Evolutionary conservation across 2,888 invertebrate genomes (phyloP).

Genomic region (Carpatolechia fugitivella): DNA sequence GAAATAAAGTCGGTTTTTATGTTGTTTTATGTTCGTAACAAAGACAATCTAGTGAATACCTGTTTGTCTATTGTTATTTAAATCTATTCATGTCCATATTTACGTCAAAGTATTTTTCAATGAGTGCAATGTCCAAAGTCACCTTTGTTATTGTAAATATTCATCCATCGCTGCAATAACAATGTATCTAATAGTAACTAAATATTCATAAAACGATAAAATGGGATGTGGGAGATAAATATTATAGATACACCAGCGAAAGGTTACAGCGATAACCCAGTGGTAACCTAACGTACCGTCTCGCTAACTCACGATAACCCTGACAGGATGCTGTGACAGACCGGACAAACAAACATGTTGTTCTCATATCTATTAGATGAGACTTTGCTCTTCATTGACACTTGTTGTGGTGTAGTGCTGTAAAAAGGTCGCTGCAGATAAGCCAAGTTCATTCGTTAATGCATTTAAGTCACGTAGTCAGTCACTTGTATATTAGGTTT

Average conservation of each 20-base stretch:
- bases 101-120: neutral
- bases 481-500: neutral
- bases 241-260: neutral
- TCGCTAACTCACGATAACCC: slow-evolving; percentile 2
- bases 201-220: slow-evolving; percentile 5
- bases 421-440: slow-evolving; percentile 1
- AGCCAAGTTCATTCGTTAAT: neutral
- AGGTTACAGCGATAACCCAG: slow-evolving; percentile 4
- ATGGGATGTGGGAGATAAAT: slow-evolving; percentile 1
- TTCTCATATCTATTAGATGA: neutral
- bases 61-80: too few relatives aligned
- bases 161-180: neutral
- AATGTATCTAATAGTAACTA: slow-evolving; percentile 1
- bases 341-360: slow-evolving; percentile 5
- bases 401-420: neutral
- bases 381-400: slow-evolving; percentile 7
- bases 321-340: slow-evolving; percentile 1
- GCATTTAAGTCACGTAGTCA: slow-evolving; percentile 2
- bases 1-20: too few relatives aligned
- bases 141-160: neutral
- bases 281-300: neutral
- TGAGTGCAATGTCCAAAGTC: neutral
- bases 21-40: too few relatives aligned
- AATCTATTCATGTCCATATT: too few relatives aligned
- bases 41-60: too few relatives aligned